Evolutionary conservation across 2,113 vertebrate genomes (phyloP).

Genomic region (Muscicapa adusta): DNA sequence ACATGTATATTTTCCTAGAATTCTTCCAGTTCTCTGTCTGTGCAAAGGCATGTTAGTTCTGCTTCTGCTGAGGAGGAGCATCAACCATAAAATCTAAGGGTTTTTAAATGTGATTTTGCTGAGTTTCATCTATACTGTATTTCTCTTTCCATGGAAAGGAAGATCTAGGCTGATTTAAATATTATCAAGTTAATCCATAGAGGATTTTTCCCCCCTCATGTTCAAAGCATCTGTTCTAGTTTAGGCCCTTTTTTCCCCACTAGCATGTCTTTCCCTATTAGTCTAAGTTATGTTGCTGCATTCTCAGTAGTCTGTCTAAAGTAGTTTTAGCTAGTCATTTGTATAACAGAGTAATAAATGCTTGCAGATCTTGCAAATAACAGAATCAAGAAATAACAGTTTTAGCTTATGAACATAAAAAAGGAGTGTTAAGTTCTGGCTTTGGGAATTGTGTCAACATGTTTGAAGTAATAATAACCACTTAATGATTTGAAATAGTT

Average conservation of each 20-base stretch:
- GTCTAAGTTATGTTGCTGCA: conserved; percentile 1
- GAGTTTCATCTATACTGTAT: neutral
- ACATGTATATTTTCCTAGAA: neutral
- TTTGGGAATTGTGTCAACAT: neutral
- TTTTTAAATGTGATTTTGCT: neutral
- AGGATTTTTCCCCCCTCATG: neutral
- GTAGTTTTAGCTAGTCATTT: neutral
- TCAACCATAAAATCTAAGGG: neutral
- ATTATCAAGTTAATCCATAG: neutral
- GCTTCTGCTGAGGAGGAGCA: neutral
- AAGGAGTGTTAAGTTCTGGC: neutral
- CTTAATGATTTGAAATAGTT: neutral
- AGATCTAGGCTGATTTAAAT: neutral
- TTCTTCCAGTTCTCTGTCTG: neutral
- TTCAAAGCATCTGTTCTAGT: neutral
- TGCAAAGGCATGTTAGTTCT: neutral
- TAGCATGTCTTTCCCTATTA: neutral
- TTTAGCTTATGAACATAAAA: conserved; percentile 25
- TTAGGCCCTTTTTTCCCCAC: neutral
- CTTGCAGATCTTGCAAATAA: neutral
- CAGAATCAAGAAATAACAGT: neutral
- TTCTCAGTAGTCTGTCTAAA: neutral
- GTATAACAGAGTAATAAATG: neutral
- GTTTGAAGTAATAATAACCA: neutral
- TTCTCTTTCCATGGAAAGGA: neutral